These are phyloP conservation scores for Chrysomela aeneicollis DNA, from an alignment of 2,888 invertebrate species.

Conservation along the genomic window DNA sequence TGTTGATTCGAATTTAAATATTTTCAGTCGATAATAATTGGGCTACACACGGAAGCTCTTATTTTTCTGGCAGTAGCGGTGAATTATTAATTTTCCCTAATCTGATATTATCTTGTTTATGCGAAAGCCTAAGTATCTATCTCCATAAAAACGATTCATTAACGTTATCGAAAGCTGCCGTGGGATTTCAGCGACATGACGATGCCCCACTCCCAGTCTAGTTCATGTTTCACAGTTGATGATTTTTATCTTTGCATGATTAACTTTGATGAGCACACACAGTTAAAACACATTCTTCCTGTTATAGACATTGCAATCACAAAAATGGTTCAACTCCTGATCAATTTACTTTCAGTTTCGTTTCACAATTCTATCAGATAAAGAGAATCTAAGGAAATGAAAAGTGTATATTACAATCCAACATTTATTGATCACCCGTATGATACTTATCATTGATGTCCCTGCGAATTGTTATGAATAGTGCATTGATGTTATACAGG, in stretches of 20 bases:
- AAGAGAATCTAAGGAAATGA: too few species aligned
- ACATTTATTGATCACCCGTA: too few species aligned
- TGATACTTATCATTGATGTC: too few species aligned
- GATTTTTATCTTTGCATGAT: not conserved
- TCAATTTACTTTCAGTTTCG: too few species aligned
- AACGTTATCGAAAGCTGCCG: slow-evolving; percentile 10
- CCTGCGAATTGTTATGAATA: too few species aligned
- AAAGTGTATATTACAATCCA: too few species aligned
- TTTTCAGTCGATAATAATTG: not conserved
- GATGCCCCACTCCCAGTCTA: not conserved
- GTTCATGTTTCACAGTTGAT: not conserved
- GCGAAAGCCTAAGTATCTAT: slow-evolving; percentile 7
- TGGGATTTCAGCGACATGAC: slow-evolving; percentile 11
- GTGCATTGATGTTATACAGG: too few species aligned
- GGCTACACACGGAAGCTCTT: not conserved
- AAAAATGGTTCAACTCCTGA: too few species aligned
- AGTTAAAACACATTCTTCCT: not conserved
- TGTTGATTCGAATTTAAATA: too few species aligned
- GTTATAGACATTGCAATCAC: too few species aligned
- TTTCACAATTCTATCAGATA: too few species aligned
- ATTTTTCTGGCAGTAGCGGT: not conserved
- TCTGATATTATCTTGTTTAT: slow-evolving; percentile 14
- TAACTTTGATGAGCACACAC: not conserved
- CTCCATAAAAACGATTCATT: slow-evolving; percentile 20
- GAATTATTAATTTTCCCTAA: slow-evolving; percentile 14